phyloP scores from a whole-genome alignment of 2,113 vertebrate species.

The Oncorhynchus clarkii region DNA sequence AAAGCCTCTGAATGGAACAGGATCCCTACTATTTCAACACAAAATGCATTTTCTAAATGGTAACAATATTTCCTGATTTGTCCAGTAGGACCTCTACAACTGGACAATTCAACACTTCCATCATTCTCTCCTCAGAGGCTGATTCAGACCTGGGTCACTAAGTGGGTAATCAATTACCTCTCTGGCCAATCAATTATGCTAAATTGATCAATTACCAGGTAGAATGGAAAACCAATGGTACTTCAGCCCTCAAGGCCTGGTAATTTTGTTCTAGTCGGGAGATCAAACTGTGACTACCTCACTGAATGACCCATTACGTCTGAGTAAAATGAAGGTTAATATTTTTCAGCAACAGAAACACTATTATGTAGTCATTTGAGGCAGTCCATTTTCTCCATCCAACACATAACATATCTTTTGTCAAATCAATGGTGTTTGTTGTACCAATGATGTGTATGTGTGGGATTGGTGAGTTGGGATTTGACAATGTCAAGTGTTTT shows the following conservation, averaged over 20 bases:
- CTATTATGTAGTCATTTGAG: slow-evolving; percentile 11
- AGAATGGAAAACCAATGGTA: too few species aligned
- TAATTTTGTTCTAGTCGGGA: neutral
- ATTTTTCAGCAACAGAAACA: neutral
- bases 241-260: too few species aligned
- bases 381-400: slow-evolving; percentile 23
- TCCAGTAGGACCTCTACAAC: too few species aligned
- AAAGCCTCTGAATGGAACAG: neutral
- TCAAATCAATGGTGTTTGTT: slow-evolving; percentile 47
- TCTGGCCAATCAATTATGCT: too few species aligned
- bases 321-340: neutral
- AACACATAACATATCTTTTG: slow-evolving; percentile 33
- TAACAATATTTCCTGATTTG: too few species aligned
- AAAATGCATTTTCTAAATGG: neutral
- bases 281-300: neutral
- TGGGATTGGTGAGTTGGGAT: neutral
- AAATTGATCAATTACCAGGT: too few species aligned
- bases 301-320: neutral
- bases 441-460: slow-evolving; percentile 17
- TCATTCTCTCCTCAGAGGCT: too few species aligned
- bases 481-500: slow-evolving; percentile 15
- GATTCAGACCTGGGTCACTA: too few species aligned
- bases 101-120: neutral
- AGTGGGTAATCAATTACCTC: too few species aligned
- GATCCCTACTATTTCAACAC: neutral